These are phyloP conservation scores for Pardosa pseudoannulata DNA, from an alignment of 2,888 invertebrate genomes.

Conservation along the genomic window DNA sequence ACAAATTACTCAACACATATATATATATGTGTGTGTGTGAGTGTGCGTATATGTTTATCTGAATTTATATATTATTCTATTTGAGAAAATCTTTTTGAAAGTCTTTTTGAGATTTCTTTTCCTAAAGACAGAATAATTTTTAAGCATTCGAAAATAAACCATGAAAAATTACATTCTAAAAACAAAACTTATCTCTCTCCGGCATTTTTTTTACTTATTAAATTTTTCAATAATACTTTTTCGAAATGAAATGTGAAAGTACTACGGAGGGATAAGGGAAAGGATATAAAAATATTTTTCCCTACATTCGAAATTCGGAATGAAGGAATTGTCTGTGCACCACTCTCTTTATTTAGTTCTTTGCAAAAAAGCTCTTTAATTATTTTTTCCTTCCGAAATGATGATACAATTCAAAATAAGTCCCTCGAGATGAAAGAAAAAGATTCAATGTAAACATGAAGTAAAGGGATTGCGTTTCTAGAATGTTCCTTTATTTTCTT, in stretches of 20 bases:
- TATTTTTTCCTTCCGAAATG: not conserved
- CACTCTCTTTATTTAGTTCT: too few relatives aligned
- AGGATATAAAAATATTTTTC: not conserved
- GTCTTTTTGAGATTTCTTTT: too few relatives aligned
- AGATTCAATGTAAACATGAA: constrained; percentile 10
- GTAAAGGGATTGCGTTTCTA: not conserved
- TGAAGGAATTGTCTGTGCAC: not conserved
- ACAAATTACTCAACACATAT: too few relatives aligned
- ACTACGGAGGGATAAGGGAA: not conserved
- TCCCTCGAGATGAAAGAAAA: not conserved
- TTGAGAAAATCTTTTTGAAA: too few relatives aligned
- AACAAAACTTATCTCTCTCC: not conserved
- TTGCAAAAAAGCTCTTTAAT: too few relatives aligned
- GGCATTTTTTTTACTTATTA: not conserved
- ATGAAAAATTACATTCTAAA: not conserved
- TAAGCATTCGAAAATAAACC: not conserved
- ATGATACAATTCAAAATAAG: not conserved
- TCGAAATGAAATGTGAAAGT: not conserved
- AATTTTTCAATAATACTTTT: constrained; percentile 3
- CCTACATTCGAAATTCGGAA: not conserved
- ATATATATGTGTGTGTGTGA: too few relatives aligned
- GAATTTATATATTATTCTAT: too few relatives aligned
- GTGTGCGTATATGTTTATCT: too few relatives aligned
- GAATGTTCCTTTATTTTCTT: too few relatives aligned
- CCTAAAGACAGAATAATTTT: too few relatives aligned